These are phyloP conservation scores for Tachycineta bicolor DNA, from an alignment of 2,113 vertebrate genomes.

Conservation along the genomic window DNA sequence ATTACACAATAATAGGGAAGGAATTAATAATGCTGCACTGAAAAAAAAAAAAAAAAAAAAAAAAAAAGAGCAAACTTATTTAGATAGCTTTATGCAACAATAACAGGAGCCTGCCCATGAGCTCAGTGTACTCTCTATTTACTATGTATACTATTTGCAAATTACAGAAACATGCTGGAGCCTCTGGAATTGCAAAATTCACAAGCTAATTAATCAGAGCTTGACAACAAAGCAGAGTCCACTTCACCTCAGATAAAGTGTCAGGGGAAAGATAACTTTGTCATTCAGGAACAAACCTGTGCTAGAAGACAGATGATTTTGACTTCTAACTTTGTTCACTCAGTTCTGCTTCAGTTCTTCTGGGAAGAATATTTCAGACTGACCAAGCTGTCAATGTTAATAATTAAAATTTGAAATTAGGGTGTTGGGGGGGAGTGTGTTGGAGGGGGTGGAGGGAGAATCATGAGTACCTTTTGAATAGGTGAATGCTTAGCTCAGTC, in stretches of 20 bases:
- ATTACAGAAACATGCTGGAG: background rate
- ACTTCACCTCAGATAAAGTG: background rate
- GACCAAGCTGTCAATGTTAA: background rate
- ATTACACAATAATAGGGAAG: background rate
- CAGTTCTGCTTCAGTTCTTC: background rate
- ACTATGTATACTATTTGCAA: background rate
- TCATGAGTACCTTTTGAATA: background rate
- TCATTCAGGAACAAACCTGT: background rate
- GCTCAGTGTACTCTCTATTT: constrained; percentile 4
- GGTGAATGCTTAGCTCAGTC: background rate
- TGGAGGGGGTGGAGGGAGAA: background rate
- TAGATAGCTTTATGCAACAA: constrained; percentile 2
- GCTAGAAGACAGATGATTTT: background rate
- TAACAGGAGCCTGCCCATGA: background rate
- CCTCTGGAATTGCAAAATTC: constrained; percentile 7
- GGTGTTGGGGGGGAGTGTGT: fast-evolving
- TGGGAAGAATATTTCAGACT: background rate
- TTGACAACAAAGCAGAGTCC: background rate
- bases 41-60: background rate
- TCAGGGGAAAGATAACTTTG: background rate
- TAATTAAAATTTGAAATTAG: background rate
- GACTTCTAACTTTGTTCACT: background rate
- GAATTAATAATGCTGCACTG: background rate
- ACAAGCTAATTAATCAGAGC: constrained; percentile 24
- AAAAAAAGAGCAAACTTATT: background rate